Evolutionary conservation across 2,888 invertebrate genomes (phyloP).

Genomic region (Limenitis camilla): DNA sequence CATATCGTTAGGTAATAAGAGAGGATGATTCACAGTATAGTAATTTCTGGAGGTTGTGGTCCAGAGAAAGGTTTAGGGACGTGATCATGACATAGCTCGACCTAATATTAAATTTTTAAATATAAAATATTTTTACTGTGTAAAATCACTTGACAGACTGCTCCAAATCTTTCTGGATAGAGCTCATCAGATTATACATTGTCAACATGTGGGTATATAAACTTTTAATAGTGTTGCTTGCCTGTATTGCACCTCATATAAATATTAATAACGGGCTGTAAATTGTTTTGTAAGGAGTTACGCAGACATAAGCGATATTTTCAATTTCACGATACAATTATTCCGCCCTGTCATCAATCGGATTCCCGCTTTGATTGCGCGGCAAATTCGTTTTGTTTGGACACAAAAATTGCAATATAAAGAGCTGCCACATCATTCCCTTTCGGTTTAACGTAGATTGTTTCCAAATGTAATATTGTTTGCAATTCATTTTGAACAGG

Average conservation of each 20-base stretch:
- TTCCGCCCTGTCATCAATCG: conserved; percentile 74
- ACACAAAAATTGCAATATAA: conserved; percentile 75
- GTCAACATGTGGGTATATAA: not conserved
- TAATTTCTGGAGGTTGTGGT: too few species aligned
- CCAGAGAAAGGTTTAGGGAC: too few species aligned
- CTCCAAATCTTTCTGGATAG: too few species aligned
- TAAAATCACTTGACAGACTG: too few species aligned
- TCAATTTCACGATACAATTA: conserved; percentile 74
- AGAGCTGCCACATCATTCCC: conserved; percentile 75
- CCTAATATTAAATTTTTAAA: too few species aligned
- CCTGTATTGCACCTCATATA: not conserved
- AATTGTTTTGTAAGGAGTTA: conserved; percentile 47
- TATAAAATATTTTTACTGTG: too few species aligned
- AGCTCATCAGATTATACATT: too few species aligned
- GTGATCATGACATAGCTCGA: too few species aligned
- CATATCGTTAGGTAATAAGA: too few species aligned
- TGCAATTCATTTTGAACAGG: conserved; percentile 70
- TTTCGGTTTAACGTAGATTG: conserved; percentile 73
- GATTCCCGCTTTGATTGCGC: conserved; percentile 74
- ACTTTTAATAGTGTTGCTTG: not conserved
- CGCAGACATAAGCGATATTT: conserved; percentile 60
- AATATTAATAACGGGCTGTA: conserved; percentile 1
- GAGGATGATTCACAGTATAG: too few species aligned
- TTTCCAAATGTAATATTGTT: conserved; percentile 73
- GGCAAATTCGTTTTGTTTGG: conserved; percentile 75